A percentile compares a stretch with the other conserved stretches of the same genome.
Evolutionary conservation across 1,140 invertebrate genomes (phyloP).

Genomic region (Sminthurinus signatus): DNA sequence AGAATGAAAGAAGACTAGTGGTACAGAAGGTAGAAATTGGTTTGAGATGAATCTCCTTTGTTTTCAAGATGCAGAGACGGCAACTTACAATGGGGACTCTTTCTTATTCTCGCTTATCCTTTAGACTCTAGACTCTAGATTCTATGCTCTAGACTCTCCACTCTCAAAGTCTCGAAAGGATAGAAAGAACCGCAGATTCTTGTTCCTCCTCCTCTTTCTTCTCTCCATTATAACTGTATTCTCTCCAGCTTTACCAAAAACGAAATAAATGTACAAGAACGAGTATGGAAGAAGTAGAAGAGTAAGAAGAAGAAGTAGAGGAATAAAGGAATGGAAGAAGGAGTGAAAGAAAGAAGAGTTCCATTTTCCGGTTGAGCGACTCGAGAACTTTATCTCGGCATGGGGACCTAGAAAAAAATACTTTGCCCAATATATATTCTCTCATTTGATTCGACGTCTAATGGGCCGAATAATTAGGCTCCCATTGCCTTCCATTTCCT

Average conservation of each 20-base stretch:
- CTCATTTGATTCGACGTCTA: slow-evolving; percentile 40
- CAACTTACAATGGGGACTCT: slow-evolving; percentile 10
- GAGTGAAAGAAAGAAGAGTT: slow-evolving; percentile 29
- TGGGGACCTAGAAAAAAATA: slow-evolving; percentile 37
- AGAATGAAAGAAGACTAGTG: too few species aligned
- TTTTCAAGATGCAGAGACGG: background rate
- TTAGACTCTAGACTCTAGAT: too few species aligned
- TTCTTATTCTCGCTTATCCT: too few species aligned
- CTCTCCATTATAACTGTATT: too few species aligned
- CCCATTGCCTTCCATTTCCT: slow-evolving; percentile 26
- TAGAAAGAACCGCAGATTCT: too few species aligned
- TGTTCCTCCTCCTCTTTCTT: too few species aligned
- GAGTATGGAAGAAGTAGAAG: background rate
- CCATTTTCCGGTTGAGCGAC: slow-evolving; percentile 41
- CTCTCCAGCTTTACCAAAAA: too few species aligned
- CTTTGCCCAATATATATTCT: slow-evolving; percentile 39
- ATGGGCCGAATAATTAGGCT: slow-evolving; percentile 37
- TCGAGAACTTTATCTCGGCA: slow-evolving; percentile 40
- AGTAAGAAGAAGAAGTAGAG: background rate
- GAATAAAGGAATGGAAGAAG: background rate
- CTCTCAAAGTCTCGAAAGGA: too few species aligned
- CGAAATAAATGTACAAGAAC: too few species aligned
- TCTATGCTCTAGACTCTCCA: too few species aligned
- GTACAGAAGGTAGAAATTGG: slow-evolving; percentile 12
- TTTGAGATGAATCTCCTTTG: slow-evolving; percentile 19